Conservation (phyloP, 2,797 vertebrate genomes). For the Acanthurus leucopareius region DNA sequence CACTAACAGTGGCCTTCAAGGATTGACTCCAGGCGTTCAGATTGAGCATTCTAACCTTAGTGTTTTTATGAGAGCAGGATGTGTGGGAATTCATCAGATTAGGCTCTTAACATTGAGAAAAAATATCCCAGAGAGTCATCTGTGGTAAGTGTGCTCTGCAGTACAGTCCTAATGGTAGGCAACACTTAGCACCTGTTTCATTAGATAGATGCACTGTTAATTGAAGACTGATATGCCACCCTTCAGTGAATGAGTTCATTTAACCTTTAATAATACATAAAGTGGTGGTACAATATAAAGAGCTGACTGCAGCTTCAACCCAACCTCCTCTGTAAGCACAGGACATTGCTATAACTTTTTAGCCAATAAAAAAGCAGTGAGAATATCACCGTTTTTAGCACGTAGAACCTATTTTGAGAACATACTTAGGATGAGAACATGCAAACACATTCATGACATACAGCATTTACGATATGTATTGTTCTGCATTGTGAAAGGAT, state of each 20-base stretch:
- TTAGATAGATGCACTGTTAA: constrained; percentile 50
- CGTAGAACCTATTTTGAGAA: background rate
- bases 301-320: constrained; percentile 28
- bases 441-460: background rate
- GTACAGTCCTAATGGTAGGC: constrained; percentile 40
- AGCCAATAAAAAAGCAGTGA: background rate
- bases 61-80: constrained; percentile 31
- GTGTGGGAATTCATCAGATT: constrained; percentile 51
- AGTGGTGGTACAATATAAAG: constrained; percentile 10
- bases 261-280: constrained; percentile 47
- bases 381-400: background rate
- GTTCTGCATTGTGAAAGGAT: background rate
- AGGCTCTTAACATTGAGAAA: constrained; percentile 36
- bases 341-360: constrained; percentile 11
- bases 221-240: constrained; percentile 49
- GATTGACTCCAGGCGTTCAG: constrained; percentile 47
- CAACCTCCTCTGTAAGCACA: background rate
- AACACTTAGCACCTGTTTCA: constrained; percentile 67
- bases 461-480: background rate
- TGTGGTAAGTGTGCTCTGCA: constrained; percentile 33
- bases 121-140: constrained; percentile 56
- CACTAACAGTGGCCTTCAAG: constrained; percentile 74
- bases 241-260: constrained; percentile 52
- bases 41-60: constrained; percentile 37
- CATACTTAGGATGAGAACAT: background rate